Percentiles rank a stretch among this genome's conserved stretches.
phyloP scores from a whole-genome alignment of 2,888 invertebrate genomes.

The Cabera pusaria region DNA sequence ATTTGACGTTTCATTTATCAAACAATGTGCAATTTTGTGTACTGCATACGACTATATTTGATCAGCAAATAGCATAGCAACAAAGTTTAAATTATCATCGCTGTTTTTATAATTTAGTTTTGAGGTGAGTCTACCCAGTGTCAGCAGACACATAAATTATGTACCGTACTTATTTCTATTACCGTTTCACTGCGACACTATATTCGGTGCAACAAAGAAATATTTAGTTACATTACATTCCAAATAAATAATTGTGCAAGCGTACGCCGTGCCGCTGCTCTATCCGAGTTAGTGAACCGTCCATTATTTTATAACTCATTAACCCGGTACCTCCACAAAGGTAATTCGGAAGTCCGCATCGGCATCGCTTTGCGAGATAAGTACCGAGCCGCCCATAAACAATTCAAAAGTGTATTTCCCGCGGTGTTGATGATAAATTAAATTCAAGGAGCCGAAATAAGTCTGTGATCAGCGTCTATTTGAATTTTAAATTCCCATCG shows the following conservation, averaged over 20 bases:
- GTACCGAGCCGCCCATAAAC: constrained; percentile 9
- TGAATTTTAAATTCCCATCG: constrained; percentile 48
- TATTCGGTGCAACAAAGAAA: too few relatives aligned
- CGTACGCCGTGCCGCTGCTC: constrained; percentile 36
- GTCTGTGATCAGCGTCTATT: constrained; percentile 44
- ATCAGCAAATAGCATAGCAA: too few relatives aligned
- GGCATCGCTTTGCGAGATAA: constrained; percentile 9
- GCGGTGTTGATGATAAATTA: constrained; percentile 31
- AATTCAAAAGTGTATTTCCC: constrained; percentile 8
- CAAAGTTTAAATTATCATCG: too few relatives aligned
- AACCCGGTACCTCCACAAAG: constrained; percentile 23
- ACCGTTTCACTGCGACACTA: too few relatives aligned
- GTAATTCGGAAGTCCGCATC: constrained; percentile 5
- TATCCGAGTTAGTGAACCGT: constrained; percentile 40
- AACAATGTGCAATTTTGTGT: constrained; percentile 31
- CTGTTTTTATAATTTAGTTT: too few relatives aligned
- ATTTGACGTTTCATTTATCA: constrained; percentile 50
- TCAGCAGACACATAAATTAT: too few relatives aligned
- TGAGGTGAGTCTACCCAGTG: too few relatives aligned
- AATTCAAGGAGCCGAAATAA: constrained; percentile 32
- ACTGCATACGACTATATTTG: too few relatives aligned
- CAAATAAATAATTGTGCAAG: constrained; percentile 44
- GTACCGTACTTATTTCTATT: too few relatives aligned
- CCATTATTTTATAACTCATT: constrained; percentile 42
- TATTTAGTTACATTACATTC: too few relatives aligned